These are phyloP conservation scores for Aphidoletes aphidimyza DNA, from an alignment of 2,888 invertebrate genomes.

Conservation along the genomic window DNA sequence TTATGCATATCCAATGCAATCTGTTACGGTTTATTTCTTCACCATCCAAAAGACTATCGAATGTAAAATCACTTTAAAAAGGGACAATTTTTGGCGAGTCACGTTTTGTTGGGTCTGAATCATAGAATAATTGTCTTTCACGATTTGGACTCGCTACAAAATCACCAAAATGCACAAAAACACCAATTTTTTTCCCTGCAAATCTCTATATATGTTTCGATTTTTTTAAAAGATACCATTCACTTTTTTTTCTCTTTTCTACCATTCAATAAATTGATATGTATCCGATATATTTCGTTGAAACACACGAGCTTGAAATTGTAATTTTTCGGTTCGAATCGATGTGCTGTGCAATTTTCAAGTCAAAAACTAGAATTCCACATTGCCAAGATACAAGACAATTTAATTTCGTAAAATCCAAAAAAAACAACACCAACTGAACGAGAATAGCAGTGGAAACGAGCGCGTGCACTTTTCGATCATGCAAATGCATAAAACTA, in stretches of 20 bases:
- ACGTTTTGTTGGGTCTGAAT: slow-evolving; percentile 1
- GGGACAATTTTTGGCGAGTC: not conserved
- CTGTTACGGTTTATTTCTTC: not conserved
- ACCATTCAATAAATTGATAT: too few species aligned
- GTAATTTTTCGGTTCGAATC: not conserved
- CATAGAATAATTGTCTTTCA: not conserved
- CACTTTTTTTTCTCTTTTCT: not conserved
- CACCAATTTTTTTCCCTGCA: not conserved
- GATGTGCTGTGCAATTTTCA: slow-evolving; percentile 15
- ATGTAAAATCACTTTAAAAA: not conserved
- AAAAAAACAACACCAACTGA: too few species aligned
- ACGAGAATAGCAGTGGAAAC: too few species aligned
- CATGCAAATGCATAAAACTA: not conserved
- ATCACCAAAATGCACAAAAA: not conserved
- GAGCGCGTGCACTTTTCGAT: not conserved
- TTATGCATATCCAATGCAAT: not conserved
- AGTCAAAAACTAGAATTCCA: slow-evolving; percentile 36
- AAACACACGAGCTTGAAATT: too few species aligned
- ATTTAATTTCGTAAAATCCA: not conserved
- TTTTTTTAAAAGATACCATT: not conserved
- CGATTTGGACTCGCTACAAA: not conserved
- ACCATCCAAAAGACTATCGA: not conserved
- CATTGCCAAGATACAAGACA: not conserved
- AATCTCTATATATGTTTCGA: not conserved
- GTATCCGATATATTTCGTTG: too few species aligned